phyloP scores from a whole-genome alignment of 92 coral and sea anemone genomes.

The Phenganax marumi region DNA sequence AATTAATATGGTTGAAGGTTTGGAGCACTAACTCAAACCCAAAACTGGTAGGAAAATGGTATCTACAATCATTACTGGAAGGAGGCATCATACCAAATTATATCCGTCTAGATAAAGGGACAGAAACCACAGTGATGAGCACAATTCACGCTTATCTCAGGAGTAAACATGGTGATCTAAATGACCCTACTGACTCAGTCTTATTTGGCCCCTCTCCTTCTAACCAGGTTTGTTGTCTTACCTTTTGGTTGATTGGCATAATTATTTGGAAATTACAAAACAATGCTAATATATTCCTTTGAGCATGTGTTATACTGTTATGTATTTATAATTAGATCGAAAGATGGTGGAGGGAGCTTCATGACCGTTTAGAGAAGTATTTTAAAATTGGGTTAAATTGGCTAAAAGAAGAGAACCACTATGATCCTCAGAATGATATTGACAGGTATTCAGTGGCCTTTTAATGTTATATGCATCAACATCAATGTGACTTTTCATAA shows the following conservation, averaged over 20 bases:
- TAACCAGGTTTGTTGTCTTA: background rate
- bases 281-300: no score
- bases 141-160: conserved; percentile 21
- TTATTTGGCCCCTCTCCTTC: background rate
- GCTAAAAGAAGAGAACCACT: background rate
- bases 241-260: background rate
- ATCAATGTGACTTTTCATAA: no score
- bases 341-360: background rate
- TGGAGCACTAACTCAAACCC: background rate
- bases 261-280: background rate
- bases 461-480: background rate
- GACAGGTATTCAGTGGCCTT: background rate
- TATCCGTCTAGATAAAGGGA: conserved; percentile 19
- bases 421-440: background rate
- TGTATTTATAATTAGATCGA: background rate
- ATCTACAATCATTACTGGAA: background rate
- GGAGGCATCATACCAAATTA: background rate
- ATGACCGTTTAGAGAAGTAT: background rate
- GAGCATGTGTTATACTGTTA: no score
- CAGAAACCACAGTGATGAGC: conserved; percentile 20
- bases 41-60: no score
- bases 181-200: background rate
- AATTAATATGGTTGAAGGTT: conserved; percentile 1
- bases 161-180: conserved; percentile 1
- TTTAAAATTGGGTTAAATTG: background rate